Conservation (phyloP, 2,113 vertebrate genomes). For the Pteruthius melanotis region DNA sequence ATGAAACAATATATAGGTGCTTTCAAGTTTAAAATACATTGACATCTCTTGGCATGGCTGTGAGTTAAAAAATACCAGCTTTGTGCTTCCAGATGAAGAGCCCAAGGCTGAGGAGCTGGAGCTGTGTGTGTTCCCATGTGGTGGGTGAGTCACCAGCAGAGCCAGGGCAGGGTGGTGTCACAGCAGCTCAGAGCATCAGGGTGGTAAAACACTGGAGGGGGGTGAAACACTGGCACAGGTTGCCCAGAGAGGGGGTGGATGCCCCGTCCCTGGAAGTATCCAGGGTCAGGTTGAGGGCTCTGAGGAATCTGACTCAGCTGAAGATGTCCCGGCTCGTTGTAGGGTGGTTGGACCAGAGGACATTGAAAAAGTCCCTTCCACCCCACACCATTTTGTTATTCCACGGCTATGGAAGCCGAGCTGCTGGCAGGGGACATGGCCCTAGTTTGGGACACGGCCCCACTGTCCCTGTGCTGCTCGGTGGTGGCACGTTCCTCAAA, state of each 20-base stretch:
- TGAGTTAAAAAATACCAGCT: background rate
- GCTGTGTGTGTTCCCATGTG: background rate
- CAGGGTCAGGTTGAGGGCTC: background rate
- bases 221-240: background rate
- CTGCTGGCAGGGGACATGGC: background rate
- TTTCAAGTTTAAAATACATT: background rate
- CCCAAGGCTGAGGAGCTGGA: background rate
- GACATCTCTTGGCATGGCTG: background rate
- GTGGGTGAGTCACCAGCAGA: background rate
- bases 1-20: background rate
- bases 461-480: background rate
- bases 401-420: rapidly evolving
- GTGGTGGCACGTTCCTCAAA: rapidly evolving
- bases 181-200: background rate
- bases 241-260: background rate
- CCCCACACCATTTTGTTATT: background rate
- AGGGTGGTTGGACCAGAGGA: background rate
- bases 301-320: background rate
- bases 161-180: background rate
- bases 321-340: background rate
- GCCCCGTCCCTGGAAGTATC: background rate
- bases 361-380: background rate
- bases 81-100: background rate
- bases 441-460: background rate
- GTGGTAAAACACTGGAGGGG: background rate